Evolutionary conservation across 1,140 invertebrate genomes (phyloP), one percentile per base, ranked within the genome.

Genomic region (Diorhabda carinulata): DNA sequence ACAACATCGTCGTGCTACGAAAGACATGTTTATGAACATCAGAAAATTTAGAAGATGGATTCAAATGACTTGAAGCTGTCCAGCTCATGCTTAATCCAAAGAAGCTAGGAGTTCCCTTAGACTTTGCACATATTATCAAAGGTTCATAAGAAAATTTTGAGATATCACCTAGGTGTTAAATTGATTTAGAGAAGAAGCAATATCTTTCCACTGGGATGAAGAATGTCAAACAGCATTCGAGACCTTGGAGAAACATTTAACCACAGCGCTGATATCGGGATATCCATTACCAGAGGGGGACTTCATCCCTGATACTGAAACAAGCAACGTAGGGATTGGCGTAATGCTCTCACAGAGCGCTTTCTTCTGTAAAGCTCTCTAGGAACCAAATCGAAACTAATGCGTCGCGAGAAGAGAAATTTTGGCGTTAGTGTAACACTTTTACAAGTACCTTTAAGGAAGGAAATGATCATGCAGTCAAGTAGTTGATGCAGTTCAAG

Each of bases 361-460:
- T 60, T 86, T 9, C 69, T 79, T 43, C 61, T 74, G 69, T 69
- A 77, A 44, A 76, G 77, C 70, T 68, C 45, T 62, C 57, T 73
- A 2, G 82, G 83, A 74, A 81, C 81, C 7, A 76, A 73, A 78
- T 63, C 70, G 68, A 66, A 78, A 73, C 52, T 77, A 77, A 57
- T 77, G 71, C 57, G 72, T 76, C 4, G 75, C 75, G 2, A 60
- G 69, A 63, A 64, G 66, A 52, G 74, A 77, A 63, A 67, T 79
- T 5, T 56, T 78, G 61, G 72, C 75, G 5, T 67, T 74, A 44
- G 64, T 78, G 5, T 69, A 71, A 57, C 70, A 77, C 67, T 77
- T 76, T 59, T 61, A 67, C 58, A 72, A 74, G 57, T 76, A 72
- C 57, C 64, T 76, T 0, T 56, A 73, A 60, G 73, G 71, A 2